phyloP scores from a whole-genome alignment of 1,140 invertebrate genomes.

The Matsumurasca onukii region DNA sequence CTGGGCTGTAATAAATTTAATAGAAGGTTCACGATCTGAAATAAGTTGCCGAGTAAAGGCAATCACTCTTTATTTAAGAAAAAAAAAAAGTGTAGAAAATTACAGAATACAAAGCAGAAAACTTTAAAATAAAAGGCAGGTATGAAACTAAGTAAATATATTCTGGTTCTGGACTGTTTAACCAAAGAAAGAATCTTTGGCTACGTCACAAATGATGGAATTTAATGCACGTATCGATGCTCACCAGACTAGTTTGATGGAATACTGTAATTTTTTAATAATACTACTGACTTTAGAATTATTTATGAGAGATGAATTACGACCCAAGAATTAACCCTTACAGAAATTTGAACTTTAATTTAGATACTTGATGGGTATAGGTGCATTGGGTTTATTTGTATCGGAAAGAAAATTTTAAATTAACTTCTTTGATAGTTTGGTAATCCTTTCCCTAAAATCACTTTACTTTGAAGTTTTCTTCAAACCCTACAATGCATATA shows the following conservation, averaged over 20 bases:
- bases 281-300: slow-evolving; percentile 35
- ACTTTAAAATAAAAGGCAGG: slow-evolving; percentile 7
- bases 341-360: slow-evolving; percentile 45
- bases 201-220: not conserved
- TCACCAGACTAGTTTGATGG: slow-evolving; percentile 17
- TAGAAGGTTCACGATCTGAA: slow-evolving; percentile 46
- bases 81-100: not conserved
- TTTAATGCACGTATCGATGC: slow-evolving; percentile 15
- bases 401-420: slow-evolving; percentile 37
- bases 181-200: slow-evolving; percentile 20
- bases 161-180: slow-evolving; percentile 19
- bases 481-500: slow-evolving; percentile 2
- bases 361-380: slow-evolving; percentile 40
- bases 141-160: slow-evolving; percentile 28
- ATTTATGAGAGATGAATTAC: slow-evolving; percentile 34
- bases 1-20: slow-evolving; percentile 42
- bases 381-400: slow-evolving; percentile 47
- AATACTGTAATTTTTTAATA: not conserved
- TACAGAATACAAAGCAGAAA: not conserved
- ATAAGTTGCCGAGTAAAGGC: slow-evolving; percentile 35
- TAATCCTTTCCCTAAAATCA: not conserved
- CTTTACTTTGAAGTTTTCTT: slow-evolving; percentile 14
- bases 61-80: not conserved
- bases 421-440: slow-evolving; percentile 29
- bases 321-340: slow-evolving; percentile 35